Evolutionary conservation across 1,140 invertebrate species (phyloP).

Genomic region (Nephila pilipes): DNA sequence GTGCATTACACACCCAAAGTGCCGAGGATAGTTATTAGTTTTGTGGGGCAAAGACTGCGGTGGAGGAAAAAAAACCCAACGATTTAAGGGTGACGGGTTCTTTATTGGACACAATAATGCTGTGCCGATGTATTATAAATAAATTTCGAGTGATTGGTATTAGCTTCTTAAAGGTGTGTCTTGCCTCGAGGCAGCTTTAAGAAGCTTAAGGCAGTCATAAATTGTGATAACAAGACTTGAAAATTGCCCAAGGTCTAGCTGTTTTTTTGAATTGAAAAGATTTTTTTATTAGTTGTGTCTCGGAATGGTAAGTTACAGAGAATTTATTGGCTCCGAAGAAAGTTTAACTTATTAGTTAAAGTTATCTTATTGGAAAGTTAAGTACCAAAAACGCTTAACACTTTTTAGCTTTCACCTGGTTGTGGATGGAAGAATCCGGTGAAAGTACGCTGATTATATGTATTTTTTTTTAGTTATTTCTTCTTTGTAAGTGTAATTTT

Average conservation of each 20-base stretch:
- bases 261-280: background rate
- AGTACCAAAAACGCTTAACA: no score
- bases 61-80: background rate
- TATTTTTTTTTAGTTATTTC: no score
- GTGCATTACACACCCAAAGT: constrained; percentile 18
- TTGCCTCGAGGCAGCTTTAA: background rate
- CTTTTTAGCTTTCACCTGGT: no score
- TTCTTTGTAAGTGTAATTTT: no score
- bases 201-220: background rate
- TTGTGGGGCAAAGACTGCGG: background rate
- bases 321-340: no score
- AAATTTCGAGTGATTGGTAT: background rate
- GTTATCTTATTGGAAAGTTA: no score
- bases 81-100: background rate
- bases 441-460: no score
- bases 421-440: no score
- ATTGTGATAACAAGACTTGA: constrained; percentile 10
- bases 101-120: constrained; percentile 31
- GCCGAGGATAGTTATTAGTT: background rate
- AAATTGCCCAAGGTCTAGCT: background rate
- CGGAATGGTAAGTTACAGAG: no score
- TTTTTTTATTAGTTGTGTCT: no score
- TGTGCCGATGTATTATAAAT: background rate
- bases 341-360: no score
- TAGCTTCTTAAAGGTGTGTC: constrained; percentile 19